Evolutionary conservation across 2,888 invertebrate genomes (phyloP).

Genomic region (Cephus rjabovi): DNA sequence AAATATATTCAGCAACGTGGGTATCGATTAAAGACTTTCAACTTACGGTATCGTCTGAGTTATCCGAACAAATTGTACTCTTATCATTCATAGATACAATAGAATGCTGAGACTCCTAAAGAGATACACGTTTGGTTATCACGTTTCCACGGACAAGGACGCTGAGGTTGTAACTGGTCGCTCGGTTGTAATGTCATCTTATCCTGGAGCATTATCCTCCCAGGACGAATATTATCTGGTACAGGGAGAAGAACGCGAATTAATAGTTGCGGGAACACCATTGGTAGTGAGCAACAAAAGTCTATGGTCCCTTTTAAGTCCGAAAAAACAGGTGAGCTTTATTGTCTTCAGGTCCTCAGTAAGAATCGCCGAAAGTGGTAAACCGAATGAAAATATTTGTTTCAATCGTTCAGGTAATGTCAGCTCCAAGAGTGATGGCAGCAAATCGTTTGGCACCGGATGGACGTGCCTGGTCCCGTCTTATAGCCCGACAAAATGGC

Average conservation of each 20-base stretch:
- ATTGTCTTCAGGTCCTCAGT: neutral
- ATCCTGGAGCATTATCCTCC: conserved; percentile 85
- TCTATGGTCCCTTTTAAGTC: conserved; percentile 77
- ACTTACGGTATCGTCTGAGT: neutral
- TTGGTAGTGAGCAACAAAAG: conserved; percentile 80
- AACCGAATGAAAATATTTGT: neutral
- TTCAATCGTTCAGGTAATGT: conserved; percentile 69
- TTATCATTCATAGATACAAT: conserved; percentile 71
- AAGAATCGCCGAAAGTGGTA: neutral
- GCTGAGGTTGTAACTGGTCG: conserved; percentile 73
- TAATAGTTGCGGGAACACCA: conserved; percentile 82
- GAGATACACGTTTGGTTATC: conserved; percentile 84
- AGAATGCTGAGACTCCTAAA: conserved; percentile 88
- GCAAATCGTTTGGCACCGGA: conserved; percentile 84
- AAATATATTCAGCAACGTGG: neutral
- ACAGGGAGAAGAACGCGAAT: conserved; percentile 66
- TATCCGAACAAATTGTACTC: neutral
- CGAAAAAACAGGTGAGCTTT: conserved; percentile 71
- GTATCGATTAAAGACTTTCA: neutral
- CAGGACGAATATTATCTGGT: conserved; percentile 86
- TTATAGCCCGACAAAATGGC: conserved; percentile 78
- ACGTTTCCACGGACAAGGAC: conserved; percentile 69
- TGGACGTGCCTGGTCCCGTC: conserved; percentile 79
- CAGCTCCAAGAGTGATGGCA: conserved; percentile 83
- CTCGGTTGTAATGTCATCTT: conserved; percentile 83